Evolutionary conservation across 2,888 invertebrate genomes (phyloP).

Genomic region (Andricus quercusramuli): DNA sequence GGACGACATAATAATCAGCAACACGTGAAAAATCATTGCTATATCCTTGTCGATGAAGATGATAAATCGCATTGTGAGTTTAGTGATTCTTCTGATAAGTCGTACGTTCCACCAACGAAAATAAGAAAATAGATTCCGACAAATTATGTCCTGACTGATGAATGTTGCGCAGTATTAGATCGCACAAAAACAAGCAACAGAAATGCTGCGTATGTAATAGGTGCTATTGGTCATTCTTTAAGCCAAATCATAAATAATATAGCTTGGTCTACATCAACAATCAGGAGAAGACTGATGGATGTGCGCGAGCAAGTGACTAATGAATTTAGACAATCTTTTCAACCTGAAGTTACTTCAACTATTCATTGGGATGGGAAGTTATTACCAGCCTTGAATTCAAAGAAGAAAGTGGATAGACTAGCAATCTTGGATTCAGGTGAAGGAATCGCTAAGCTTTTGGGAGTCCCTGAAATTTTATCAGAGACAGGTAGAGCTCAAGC

Average conservation of each 20-base stretch:
- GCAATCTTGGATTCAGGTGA: neutral
- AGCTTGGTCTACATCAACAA: neutral
- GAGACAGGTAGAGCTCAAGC: slow-evolving; percentile 17
- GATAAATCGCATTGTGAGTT: neutral
- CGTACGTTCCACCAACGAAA: no score
- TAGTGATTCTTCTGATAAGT: neutral
- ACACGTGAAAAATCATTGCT: neutral
- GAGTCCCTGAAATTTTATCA: neutral
- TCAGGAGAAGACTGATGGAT: neutral
- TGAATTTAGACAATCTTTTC: neutral
- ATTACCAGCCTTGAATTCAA: neutral
- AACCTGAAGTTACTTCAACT: neutral
- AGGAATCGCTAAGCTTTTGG: neutral
- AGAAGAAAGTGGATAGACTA: neutral
- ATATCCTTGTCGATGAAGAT: neutral
- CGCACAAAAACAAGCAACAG: neutral
- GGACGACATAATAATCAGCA: neutral
- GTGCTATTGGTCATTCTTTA: neutral
- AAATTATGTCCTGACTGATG: no score
- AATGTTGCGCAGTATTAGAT: no score
- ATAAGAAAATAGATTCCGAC: no score
- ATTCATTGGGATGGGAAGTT: slow-evolving; percentile 6
- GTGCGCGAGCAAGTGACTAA: neutral
- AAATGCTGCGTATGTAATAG: neutral
- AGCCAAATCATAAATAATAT: neutral